phyloP scores from a whole-genome alignment of 2,888 invertebrate genomes.

The Cyclophora albipunctata region DNA sequence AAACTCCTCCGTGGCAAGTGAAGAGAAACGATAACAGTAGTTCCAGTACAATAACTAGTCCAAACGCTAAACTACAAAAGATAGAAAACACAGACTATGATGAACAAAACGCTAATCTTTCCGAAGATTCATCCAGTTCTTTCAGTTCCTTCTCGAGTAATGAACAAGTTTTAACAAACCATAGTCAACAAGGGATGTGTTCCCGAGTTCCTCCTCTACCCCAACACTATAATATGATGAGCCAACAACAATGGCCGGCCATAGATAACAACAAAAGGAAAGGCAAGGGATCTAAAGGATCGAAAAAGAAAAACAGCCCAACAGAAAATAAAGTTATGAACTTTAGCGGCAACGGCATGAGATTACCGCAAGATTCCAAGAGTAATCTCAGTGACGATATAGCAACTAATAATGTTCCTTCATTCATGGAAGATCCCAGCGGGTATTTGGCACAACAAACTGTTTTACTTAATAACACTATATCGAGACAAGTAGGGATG shows the following conservation, averaged over 20 bases:
- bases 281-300: conserved; percentile 70
- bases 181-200: conserved; percentile 63
- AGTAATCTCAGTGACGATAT: conserved; percentile 60
- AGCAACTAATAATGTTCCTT: conserved; percentile 78
- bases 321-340: conserved; percentile 44
- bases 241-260: conserved; percentile 66
- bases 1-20: conserved; percentile 78
- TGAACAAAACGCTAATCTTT: conserved; percentile 46
- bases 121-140: conserved; percentile 52
- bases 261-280: conserved; percentile 66
- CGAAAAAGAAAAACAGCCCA: conserved; percentile 64
- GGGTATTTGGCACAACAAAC: conserved; percentile 95
- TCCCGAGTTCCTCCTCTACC: conserved; percentile 84
- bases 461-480: conserved; percentile 87
- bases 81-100: conserved; percentile 54
- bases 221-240: conserved; percentile 75
- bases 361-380: conserved; percentile 52
- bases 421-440: conserved; percentile 93
- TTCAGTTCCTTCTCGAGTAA: conserved; percentile 48
- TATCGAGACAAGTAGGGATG: conserved; percentile 79
- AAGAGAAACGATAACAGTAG: conserved; percentile 50
- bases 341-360: conserved; percentile 50
- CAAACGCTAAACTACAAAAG: conserved; percentile 51
- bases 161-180: conserved; percentile 41
- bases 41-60: conserved; percentile 44